Evolutionary conservation across 2,888 invertebrate genomes (phyloP).

Genomic region (Drosophila histrio): DNA sequence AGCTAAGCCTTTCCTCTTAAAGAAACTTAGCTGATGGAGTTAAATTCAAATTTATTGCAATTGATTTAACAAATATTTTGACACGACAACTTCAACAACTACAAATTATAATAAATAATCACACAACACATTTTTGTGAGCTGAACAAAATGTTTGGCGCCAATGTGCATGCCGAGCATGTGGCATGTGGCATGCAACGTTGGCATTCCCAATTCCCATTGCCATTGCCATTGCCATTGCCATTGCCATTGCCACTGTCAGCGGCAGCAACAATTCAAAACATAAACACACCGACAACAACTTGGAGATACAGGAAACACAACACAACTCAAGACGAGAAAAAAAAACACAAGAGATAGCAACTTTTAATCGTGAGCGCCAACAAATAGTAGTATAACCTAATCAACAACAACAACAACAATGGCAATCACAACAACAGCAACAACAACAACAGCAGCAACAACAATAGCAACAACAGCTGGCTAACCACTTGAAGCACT

Average conservation of each 20-base stretch:
- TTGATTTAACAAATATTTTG: neutral
- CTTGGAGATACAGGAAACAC: constrained; percentile 76
- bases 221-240: constrained; percentile 45
- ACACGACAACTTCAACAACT: neutral
- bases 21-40: neutral
- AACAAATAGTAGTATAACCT: constrained; percentile 43
- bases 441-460: constrained; percentile 8
- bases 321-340: constrained; percentile 10
- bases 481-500: constrained; percentile 77
- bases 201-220: constrained; percentile 22
- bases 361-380: constrained; percentile 58
- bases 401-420: constrained; percentile 33
- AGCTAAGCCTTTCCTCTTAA: neutral
- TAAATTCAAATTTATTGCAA: neutral
- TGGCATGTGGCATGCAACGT: constrained; percentile 65
- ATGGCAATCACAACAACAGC: too few relatives aligned
- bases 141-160: constrained; percentile 68
- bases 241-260: constrained; percentile 46
- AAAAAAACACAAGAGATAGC: constrained; percentile 34
- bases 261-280: constrained; percentile 35
- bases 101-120: neutral
- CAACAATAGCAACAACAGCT: constrained; percentile 51
- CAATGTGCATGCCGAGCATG: constrained; percentile 50
- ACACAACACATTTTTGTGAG: constrained; percentile 49
- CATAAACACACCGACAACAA: constrained; percentile 43